A percentile compares a stretch with the other conserved stretches of the same genome.
Evolutionary conservation across 1,140 invertebrate species (phyloP).

Genomic region (Heliconius melpomene): DNA sequence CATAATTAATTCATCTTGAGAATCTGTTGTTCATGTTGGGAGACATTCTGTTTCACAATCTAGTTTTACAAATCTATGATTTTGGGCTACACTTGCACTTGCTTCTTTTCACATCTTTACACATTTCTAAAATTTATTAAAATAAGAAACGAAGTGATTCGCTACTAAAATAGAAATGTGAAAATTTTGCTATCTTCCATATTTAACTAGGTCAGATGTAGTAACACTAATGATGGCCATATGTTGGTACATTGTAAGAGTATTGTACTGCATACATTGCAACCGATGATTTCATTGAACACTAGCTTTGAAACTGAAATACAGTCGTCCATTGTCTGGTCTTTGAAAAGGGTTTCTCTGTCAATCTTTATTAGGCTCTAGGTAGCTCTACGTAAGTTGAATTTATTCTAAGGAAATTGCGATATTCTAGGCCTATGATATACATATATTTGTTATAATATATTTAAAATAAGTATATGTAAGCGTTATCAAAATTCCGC

Average conservation of each 20-base stretch:
- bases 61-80: too few species aligned
- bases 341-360: not conserved
- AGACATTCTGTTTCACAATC: too few species aligned
- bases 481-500: too few species aligned
- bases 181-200: not conserved
- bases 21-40: too few species aligned
- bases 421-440: not conserved
- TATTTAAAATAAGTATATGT: too few species aligned
- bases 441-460: too few species aligned
- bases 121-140: too few species aligned
- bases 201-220: not conserved
- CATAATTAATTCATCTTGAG: too few species aligned
- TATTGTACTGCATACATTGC: not conserved
- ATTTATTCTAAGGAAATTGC: not conserved
- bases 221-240: not conserved
- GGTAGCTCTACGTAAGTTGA: not conserved
- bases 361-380: not conserved
- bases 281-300: conserved; percentile 9
- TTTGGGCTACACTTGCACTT: too few species aligned
- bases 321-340: not conserved
- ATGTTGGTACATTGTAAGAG: not conserved
- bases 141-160: not conserved
- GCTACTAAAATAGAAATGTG: not conserved
- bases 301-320: not conserved
- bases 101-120: too few species aligned